phyloP scores from a whole-genome alignment of 1,140 invertebrate species.

The Drosophila ohnishii region DNA sequence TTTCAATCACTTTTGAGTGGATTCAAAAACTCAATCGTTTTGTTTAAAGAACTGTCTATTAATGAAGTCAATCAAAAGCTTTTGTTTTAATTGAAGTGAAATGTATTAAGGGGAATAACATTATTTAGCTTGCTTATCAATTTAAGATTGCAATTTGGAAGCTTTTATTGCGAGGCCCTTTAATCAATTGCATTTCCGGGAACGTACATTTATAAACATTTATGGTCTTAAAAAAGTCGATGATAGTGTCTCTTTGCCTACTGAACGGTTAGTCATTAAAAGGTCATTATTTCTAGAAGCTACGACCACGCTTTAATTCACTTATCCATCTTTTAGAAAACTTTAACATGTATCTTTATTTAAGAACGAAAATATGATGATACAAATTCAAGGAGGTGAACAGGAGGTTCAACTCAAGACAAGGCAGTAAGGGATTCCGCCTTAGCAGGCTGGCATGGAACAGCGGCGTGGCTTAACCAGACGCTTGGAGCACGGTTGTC shows the following conservation, averaged over 20 bases:
- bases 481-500: constrained; percentile 87
- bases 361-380: neutral
- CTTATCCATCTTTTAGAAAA: neutral
- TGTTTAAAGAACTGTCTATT: neutral
- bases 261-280: neutral
- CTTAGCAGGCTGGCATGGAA: constrained; percentile 47
- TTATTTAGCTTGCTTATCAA: neutral
- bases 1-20: neutral
- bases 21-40: too few relatives aligned
- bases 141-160: neutral
- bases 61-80: neutral
- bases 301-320: neutral
- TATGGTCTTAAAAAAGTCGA: neutral
- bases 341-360: neutral
- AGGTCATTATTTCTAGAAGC: neutral
- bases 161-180: neutral
- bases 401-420: neutral
- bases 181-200: constrained; percentile 6
- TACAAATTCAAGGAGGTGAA: neutral
- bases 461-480: constrained; percentile 85
- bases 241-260: neutral
- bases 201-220: neutral
- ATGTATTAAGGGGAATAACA: constrained; percentile 8
- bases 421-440: too few relatives aligned
- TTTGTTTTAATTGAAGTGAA: neutral